These are phyloP conservation scores for Shinisaurus crocodilurus DNA, from an alignment of 2,113 vertebrate species.

Conservation along the genomic window DNA sequence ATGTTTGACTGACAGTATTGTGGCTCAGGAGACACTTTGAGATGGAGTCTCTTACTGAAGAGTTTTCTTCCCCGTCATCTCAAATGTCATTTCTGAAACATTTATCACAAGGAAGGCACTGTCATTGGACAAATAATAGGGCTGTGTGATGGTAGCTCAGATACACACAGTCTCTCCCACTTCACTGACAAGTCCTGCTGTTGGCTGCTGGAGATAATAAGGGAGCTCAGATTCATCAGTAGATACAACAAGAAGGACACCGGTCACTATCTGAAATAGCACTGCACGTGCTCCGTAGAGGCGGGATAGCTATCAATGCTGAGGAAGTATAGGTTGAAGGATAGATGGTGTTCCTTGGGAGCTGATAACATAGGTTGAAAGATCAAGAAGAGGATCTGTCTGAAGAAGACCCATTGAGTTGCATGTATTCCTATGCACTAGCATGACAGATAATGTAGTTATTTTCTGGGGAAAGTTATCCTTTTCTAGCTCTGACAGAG, in stretches of 20 bases:
- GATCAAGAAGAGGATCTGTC: constrained; percentile 31
- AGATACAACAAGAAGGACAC: constrained; percentile 17
- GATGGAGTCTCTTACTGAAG: constrained; percentile 54
- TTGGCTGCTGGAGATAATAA: constrained; percentile 68
- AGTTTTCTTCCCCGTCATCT: constrained; percentile 69
- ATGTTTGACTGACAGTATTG: constrained; percentile 57
- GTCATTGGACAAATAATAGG: constrained; percentile 68
- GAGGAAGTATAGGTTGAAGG: constrained; percentile 26
- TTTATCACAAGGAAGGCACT: constrained; percentile 66
- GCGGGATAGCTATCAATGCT: neutral
- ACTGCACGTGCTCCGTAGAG: constrained; percentile 26
- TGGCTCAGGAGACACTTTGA: constrained; percentile 59
- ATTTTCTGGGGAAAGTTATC: neutral
- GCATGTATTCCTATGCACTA: neutral
- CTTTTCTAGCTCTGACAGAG: neutral
- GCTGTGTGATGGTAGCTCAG: constrained; percentile 51
- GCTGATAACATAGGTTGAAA: constrained; percentile 60
- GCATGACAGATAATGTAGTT: constrained; percentile 1
- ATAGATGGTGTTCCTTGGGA: constrained; percentile 28
- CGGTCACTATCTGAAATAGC: constrained; percentile 38
- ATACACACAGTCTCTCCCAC: constrained; percentile 47
- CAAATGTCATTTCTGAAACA: constrained; percentile 76
- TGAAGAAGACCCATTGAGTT: neutral
- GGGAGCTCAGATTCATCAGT: constrained; percentile 62
- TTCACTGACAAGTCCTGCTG: constrained; percentile 61